phyloP scores from a whole-genome alignment of 2,113 vertebrate species.

The Indicator maculatus region DNA sequence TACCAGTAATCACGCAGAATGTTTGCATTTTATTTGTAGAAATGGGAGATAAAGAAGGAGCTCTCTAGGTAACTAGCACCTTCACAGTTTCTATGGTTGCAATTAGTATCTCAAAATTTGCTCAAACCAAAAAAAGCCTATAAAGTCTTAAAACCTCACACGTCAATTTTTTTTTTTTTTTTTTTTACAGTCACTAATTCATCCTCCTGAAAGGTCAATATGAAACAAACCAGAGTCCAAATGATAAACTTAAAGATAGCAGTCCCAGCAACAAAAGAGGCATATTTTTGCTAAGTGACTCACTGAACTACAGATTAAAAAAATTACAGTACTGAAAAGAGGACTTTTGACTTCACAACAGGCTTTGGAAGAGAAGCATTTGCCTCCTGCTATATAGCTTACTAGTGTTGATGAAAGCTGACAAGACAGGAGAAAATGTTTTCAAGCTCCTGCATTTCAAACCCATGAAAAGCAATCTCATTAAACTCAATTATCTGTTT shows the following conservation, averaged over 20 bases:
- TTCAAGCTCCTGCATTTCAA: background rate
- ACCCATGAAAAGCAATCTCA: background rate
- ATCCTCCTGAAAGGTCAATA: background rate
- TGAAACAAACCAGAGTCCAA: background rate
- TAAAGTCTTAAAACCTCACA: background rate
- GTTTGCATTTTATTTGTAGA: background rate
- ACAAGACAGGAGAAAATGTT: background rate
- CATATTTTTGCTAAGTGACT: background rate
- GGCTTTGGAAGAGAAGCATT: background rate
- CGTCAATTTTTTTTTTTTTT: background rate
- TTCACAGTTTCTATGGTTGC: background rate
- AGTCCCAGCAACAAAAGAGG: background rate
- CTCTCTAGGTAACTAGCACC: background rate
- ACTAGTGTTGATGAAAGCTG: background rate
- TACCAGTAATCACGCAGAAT: background rate
- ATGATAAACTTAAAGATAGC: background rate
- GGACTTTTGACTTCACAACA: background rate
- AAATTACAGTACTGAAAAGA: background rate
- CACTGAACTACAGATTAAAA: background rate
- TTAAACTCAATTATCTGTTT: background rate
- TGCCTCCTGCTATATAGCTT: background rate
- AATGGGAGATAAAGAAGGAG: background rate
- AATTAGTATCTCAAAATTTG: constrained; percentile 7
- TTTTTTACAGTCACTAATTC: background rate
- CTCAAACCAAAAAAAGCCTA: background rate